A percentile compares a stretch with the other conserved stretches of the same genome.
These are phyloP conservation scores for Lagopus muta DNA, from an alignment of 2,113 vertebrate genomes.

Conservation along the genomic window DNA sequence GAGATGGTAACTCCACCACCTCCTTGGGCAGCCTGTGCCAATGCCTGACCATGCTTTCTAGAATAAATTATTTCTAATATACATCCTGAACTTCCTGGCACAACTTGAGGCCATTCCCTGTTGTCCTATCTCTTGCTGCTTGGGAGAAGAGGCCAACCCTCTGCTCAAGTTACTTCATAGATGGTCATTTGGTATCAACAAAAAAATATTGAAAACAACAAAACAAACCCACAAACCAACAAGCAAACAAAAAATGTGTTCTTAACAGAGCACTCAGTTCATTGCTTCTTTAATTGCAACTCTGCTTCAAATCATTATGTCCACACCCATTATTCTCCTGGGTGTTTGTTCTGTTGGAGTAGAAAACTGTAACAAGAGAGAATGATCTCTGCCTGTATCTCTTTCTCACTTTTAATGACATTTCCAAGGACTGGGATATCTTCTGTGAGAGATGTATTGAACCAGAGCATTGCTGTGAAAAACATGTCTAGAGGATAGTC, in stretches of 20 bases:
- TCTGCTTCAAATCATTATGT: not conserved
- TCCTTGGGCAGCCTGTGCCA: no score
- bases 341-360: not conserved
- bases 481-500: not conserved
- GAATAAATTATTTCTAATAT: no score
- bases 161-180: not conserved
- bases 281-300: not conserved
- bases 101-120: no score
- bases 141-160: no score
- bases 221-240: not conserved
- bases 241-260: not conserved
- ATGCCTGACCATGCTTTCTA: no score
- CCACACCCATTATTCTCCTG: not conserved
- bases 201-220: not conserved
- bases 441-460: not conserved
- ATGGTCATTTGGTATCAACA: not conserved
- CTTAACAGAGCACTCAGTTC: not conserved
- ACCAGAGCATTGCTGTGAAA: not conserved
- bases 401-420: not conserved
- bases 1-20: no score
- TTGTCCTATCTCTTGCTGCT: no score
- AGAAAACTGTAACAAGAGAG: not conserved
- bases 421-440: not conserved
- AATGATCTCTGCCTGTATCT: not conserved
- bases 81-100: no score